Evolutionary conservation across 1,140 invertebrate species (phyloP), one percentile per base, ranked within the genome.

Genomic region (Muscidifurax raptorellus): DNA sequence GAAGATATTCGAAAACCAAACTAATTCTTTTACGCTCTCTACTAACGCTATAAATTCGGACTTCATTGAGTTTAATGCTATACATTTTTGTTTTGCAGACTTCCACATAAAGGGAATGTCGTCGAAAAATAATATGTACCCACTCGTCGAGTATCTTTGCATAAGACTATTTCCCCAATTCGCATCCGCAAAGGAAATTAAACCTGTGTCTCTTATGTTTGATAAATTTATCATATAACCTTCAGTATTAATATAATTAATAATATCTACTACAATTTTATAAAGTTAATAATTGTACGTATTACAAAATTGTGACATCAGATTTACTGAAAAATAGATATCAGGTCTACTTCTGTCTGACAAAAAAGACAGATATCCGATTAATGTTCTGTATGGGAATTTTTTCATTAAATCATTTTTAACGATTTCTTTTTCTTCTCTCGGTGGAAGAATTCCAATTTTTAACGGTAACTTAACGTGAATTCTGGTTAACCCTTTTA

Each of bases 381-480:
- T 47, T 13, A 47, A 47, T 1, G 44, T 71, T 71, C 25, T 27
- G 32, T 71, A 71, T 32, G 69, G 69, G 12, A 71, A 71, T 15
- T 71, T 71, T 71, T 30, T 13, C 69, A 71, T 71, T 10, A 71
- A 32, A 13, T 71, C 69, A 71, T 71, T 71, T 71, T 71, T 28
- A 15, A 71, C 4, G 32, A 27, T 71, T 28, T 71, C 69, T 30
- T 32, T 32, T 32, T 5, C 28, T 32, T 71, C 69, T 12, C 69
- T 71, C 69, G 69, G 69, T 1, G 69, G 69, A 9, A 71, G 0
- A 2, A 71, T 71, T 18, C 69, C 69, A 32, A 71, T 32, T 71
- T 71, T 71, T 32, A 71, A 28, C 1, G 28, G 69, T 71, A 71
- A 71, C 2, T 71, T 71, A 4, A 69, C 67, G 25, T 27, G 7